Conservation (phyloP, 2,797 vertebrate genomes). For the Xerus rutilus region DNA sequence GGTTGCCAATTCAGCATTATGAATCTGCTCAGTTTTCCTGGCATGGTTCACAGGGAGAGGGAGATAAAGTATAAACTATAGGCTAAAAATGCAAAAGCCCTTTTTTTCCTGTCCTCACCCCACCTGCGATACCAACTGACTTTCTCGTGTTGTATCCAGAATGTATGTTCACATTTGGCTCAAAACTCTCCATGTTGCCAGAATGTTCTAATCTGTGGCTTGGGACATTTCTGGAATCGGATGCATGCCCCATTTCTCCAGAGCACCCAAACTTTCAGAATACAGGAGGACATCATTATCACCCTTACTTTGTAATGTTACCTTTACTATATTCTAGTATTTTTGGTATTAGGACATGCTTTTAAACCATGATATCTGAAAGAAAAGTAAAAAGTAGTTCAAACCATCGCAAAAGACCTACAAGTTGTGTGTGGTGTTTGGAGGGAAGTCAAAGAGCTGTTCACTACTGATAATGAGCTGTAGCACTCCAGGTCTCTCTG, state of each 20-base stretch:
- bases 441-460: background rate
- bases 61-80: slow-evolving; percentile 40
- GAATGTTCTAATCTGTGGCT: background rate
- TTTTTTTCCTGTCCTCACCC: background rate
- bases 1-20: slow-evolving; percentile 64
- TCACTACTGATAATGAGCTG: background rate
- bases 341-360: background rate
- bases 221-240: background rate
- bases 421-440: background rate
- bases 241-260: background rate
- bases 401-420: background rate
- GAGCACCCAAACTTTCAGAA: background rate
- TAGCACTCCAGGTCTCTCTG: background rate
- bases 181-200: background rate
- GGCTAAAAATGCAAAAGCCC: slow-evolving; percentile 41
- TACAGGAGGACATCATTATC: background rate
- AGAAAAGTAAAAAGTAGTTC: background rate
- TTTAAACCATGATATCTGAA: background rate
- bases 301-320: background rate
- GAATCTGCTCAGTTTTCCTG: slow-evolving; percentile 76
- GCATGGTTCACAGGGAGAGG: background rate
- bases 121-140: accelerated
- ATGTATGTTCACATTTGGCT: background rate
- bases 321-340: background rate
- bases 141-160: accelerated